A percentile compares a stretch with the other conserved stretches of the same genome.
These are phyloP conservation scores for Xiphydria camelus DNA, from an alignment of 2,888 invertebrate species.

Conservation along the genomic window DNA sequence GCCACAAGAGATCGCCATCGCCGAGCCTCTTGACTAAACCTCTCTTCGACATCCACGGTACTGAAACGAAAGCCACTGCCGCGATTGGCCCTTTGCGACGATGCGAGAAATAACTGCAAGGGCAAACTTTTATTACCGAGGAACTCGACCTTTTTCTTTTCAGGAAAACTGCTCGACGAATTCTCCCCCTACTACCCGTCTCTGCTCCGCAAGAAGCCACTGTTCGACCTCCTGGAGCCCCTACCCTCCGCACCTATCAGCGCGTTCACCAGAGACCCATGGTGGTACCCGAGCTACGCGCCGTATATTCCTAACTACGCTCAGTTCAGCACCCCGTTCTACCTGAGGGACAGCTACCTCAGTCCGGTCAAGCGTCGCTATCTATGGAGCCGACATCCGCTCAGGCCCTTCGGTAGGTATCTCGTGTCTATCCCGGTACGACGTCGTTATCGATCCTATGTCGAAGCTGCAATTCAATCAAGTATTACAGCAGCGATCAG, in stretches of 20 bases:
- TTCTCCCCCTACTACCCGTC: constrained; percentile 34
- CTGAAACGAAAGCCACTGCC: constrained; percentile 1
- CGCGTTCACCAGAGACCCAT: constrained; percentile 83
- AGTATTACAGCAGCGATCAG: too few relatives aligned
- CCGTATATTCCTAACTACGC: constrained; percentile 70
- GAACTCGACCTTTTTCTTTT: constrained; percentile 5
- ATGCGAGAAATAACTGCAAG: background rate
- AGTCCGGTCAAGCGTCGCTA: constrained; percentile 90
- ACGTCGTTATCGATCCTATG: too few relatives aligned
- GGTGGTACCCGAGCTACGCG: constrained; percentile 84
- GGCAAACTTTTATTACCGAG: background rate
- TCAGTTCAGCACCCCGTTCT: constrained; percentile 75
- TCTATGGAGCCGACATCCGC: constrained; percentile 89
- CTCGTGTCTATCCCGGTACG: too few relatives aligned
- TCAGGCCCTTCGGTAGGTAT: constrained; percentile 86
- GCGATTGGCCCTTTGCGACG: background rate
- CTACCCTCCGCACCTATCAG: constrained; percentile 77
- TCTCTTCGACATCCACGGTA: constrained; percentile 54
- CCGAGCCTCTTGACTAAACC: constrained; percentile 48
- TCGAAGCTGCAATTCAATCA: too few relatives aligned
- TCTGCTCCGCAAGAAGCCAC: constrained; percentile 60
- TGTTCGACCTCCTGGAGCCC: constrained; percentile 76
- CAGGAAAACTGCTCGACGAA: constrained; percentile 48
- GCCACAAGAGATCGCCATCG: constrained; percentile 67
- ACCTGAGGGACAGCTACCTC: constrained; percentile 84